Conservation (phyloP, 2,797 vertebrate species). For the Coregonus suidteri region DNA sequence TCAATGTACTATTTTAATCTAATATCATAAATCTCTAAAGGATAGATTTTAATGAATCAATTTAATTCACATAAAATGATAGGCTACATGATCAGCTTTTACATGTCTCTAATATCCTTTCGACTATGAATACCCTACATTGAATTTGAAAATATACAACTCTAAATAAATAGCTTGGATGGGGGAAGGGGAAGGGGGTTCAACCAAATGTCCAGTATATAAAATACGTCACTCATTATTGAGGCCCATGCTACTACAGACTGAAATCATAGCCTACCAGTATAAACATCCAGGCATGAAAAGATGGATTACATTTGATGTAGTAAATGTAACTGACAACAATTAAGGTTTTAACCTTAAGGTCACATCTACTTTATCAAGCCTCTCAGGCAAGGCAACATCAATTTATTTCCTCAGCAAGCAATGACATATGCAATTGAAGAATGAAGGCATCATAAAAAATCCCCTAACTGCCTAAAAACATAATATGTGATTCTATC, state of each 20-base stretch:
- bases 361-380: constrained; percentile 44
- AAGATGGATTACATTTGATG: constrained; percentile 16
- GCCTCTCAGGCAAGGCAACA: constrained; percentile 20
- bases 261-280: constrained; percentile 43
- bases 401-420: neutral
- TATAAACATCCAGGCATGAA: constrained; percentile 30
- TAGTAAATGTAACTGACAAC: constrained; percentile 39
- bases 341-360: constrained; percentile 44
- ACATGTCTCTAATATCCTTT: neutral
- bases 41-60: neutral
- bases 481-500: neutral
- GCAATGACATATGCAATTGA: constrained; percentile 18
- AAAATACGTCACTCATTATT: constrained; percentile 78
- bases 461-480: neutral
- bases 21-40: neutral
- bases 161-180: constrained; percentile 4
- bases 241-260: constrained; percentile 64
- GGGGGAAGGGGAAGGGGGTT: constrained; percentile 63
- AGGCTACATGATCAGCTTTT: neutral
- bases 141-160: constrained; percentile 53
- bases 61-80: neutral
- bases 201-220: constrained; percentile 69
- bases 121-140: constrained; percentile 41
- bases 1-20: neutral
- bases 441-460: neutral